These are phyloP conservation scores for Macrochelys suwanniensis DNA, from an alignment of 2,797 vertebrate genomes.

Conservation along the genomic window DNA sequence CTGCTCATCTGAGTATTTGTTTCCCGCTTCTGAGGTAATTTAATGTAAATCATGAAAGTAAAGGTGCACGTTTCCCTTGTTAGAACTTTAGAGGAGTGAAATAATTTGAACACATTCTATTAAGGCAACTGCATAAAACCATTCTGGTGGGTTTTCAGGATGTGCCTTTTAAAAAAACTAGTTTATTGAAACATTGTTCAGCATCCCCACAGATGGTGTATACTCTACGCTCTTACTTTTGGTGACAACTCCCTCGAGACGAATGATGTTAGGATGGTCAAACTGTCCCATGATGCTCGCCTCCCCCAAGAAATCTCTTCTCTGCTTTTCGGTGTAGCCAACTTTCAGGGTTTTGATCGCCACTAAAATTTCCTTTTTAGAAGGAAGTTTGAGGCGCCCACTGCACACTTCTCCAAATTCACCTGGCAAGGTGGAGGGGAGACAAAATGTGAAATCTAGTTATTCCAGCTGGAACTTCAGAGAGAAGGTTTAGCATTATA, in stretches of 20 bases:
- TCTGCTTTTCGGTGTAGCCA: conserved; percentile 97
- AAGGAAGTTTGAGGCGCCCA: conserved; percentile 93
- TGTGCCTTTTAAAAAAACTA: background rate
- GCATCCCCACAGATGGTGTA: background rate
- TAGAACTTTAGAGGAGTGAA: background rate
- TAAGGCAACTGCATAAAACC: background rate
- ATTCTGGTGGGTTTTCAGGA: background rate
- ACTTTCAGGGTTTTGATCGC: conserved; percentile 98
- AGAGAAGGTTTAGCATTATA: background rate
- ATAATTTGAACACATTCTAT: background rate
- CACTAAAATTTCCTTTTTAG: conserved; percentile 97
- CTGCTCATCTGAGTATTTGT: background rate
- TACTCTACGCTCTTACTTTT: conserved; percentile 87
- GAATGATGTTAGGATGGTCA: conserved; percentile 98
- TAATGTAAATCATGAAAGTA: background rate
- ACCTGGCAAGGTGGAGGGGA: conserved; percentile 80
- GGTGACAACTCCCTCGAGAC: conserved; percentile 94
- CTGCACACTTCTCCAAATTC: conserved; percentile 99
- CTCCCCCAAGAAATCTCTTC: conserved; percentile 95
- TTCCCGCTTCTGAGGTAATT: background rate
- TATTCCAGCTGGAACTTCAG: background rate
- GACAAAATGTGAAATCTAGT: background rate
- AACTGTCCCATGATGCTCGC: conserved; percentile 99
- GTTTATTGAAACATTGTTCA: background rate
- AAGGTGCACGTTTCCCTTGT: background rate